A percentile compares a stretch with the other conserved stretches of the same genome.
Conservation (phyloP, 1,140 invertebrate species). For the Drosophila azteca region DNA sequence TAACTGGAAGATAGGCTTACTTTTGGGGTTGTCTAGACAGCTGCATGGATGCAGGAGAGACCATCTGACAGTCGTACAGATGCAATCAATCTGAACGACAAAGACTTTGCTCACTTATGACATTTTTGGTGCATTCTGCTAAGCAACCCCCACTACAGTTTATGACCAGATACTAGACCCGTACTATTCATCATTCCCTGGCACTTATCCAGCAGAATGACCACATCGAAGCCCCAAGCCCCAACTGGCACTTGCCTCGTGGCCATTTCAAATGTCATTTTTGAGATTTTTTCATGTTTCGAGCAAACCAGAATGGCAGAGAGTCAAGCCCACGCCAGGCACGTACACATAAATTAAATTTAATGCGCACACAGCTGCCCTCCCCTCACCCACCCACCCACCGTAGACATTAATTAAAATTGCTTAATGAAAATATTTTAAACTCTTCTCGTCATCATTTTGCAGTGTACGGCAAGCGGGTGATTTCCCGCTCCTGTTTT, state of each 20-base stretch:
- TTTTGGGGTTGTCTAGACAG: too few species aligned
- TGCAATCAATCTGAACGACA: too few species aligned
- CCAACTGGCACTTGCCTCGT: slow-evolving; percentile 17
- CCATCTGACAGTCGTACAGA: too few species aligned
- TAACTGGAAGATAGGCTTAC: too few species aligned
- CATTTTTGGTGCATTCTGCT: neutral
- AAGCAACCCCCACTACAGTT: neutral
- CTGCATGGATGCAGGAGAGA: too few species aligned
- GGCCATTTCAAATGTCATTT: slow-evolving; percentile 68
- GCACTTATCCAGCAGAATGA: slow-evolving; percentile 32
- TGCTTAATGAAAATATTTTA: slow-evolving; percentile 40
- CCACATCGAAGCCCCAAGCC: slow-evolving; percentile 30
- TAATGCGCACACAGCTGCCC: slow-evolving; percentile 28
- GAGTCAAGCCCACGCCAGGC: slow-evolving; percentile 50
- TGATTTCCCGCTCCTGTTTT: slow-evolving; percentile 82
- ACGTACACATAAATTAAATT: slow-evolving; percentile 50
- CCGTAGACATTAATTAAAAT: slow-evolving; percentile 61
- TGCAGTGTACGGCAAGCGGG: slow-evolving; percentile 82
- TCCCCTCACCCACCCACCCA: neutral
- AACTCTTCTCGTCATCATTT: slow-evolving; percentile 20
- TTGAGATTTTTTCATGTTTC: slow-evolving; percentile 44
- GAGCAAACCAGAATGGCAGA: slow-evolving; percentile 31
- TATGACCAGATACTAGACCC: slow-evolving; percentile 11
- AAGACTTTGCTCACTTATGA: too few species aligned
- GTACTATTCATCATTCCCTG: slow-evolving; percentile 27